Evolutionary conservation across 2,888 invertebrate species (phyloP).

Genomic region (Rhimphoctona megacephalus): DNA sequence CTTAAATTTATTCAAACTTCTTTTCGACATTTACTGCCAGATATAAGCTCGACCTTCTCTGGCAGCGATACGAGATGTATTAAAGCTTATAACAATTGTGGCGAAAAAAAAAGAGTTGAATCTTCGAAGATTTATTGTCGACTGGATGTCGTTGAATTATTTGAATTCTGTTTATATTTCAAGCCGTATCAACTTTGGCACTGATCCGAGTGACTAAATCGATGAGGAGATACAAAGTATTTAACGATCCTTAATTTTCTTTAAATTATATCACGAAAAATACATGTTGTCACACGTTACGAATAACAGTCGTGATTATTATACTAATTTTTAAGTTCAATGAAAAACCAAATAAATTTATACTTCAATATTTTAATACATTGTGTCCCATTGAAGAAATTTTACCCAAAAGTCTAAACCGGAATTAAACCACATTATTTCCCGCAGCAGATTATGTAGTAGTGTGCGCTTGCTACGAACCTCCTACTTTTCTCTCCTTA

Average conservation of each 20-base stretch:
- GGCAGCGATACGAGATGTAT: conserved; percentile 27
- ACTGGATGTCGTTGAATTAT: conserved; percentile 1
- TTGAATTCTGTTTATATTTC: background rate
- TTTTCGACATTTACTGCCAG: conserved; percentile 21
- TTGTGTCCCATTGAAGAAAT: background rate
- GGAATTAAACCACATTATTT: conserved; percentile 33
- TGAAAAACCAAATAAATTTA: background rate
- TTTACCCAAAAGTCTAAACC: conserved; percentile 12
- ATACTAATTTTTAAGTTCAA: background rate
- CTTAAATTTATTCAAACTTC: conserved; percentile 51
- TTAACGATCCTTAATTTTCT: background rate
- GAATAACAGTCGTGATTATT: background rate
- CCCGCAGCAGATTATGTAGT: conserved; percentile 25
- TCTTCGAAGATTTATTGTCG: conserved; percentile 2
- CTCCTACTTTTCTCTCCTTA: conserved; percentile 29
- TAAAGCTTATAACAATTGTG: conserved; percentile 35
- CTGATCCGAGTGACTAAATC: background rate
- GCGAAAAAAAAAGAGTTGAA: conserved; percentile 7
- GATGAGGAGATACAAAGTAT: background rate
- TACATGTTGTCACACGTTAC: background rate
- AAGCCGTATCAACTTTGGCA: background rate
- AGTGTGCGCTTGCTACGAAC: background rate
- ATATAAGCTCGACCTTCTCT: conserved; percentile 18
- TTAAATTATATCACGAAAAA: background rate
- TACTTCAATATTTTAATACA: background rate